A percentile compares a stretch with the other conserved stretches of the same genome.
phyloP scores from a whole-genome alignment of 1,140 invertebrate genomes.

The Yoshiicerus persimilis region DNA sequence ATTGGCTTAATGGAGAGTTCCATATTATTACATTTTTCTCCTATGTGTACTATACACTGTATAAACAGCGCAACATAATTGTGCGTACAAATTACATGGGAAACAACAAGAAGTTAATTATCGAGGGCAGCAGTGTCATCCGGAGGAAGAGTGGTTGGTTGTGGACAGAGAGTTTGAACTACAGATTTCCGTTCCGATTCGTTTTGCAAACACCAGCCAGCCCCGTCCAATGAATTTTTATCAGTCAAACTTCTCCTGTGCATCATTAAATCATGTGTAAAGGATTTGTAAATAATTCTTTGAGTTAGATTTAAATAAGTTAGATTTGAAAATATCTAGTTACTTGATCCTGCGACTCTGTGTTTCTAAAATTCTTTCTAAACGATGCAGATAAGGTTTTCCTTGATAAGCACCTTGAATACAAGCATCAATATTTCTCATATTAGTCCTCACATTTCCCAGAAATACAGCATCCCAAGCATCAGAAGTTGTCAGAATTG shows the following conservation, averaged over 20 bases:
- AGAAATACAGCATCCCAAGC: constrained; percentile 29
- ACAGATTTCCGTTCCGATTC: background rate
- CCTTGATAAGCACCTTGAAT: constrained; percentile 39
- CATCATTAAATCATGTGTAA: background rate
- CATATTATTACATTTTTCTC: no score
- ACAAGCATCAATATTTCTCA: constrained; percentile 39
- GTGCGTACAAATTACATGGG: no score
- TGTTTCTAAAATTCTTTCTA: background rate
- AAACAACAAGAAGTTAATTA: no score
- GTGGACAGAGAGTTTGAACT: background rate
- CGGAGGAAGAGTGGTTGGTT: constrained; percentile 56
- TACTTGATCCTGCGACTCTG: background rate
- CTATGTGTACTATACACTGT: no score
- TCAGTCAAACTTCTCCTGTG: background rate
- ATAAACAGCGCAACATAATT: no score
- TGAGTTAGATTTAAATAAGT: no score
- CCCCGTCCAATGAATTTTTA: background rate
- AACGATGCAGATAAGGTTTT: constrained; percentile 31
- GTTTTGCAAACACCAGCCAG: constrained; percentile 12
- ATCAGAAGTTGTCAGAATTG: background rate
- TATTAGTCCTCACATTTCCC: background rate
- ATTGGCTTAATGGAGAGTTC: no score
- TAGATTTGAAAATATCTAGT: background rate
- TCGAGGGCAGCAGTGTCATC: no score
- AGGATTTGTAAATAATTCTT: background rate